Evolutionary conservation across 2,888 invertebrate genomes (phyloP), one percentile per base, ranked within the genome.

Genomic region (Linnaemya tessellans): DNA sequence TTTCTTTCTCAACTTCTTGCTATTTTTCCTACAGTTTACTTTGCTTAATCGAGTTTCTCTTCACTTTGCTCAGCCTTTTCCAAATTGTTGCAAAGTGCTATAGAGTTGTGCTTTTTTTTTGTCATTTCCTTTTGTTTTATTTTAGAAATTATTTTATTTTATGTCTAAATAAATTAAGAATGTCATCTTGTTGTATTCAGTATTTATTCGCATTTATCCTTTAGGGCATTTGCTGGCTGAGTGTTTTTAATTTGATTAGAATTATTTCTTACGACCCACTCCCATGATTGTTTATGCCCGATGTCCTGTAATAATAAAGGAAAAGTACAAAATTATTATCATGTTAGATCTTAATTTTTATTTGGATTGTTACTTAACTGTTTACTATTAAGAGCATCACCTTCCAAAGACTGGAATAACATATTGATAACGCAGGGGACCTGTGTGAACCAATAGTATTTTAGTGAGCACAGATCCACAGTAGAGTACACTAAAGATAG

Each of bases 91-190:
- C 43, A 67, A 5, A 20, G 15, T 58, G 51, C 10, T 7, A n/a
- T 7, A 67, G 60, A 18, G 38, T 25, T 56, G 51, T 18, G n/a
- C 30, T 51, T 70, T 54, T 51, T 38, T 71, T 56, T 74, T 74
- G 20, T 30, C 5, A 3, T 30, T 11, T 13, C 41, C 3, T 41
- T 56, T 65, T 75, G 10, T 30, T 81, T 75, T 84, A 73, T 79
- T 81, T 74, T 78, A 68, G 70, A 58, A 81, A 81, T 81, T 65
- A 84, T 84, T 81, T 81, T 70, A 81, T 81, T 81, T 81, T 70
- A 81, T 81, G 80, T 84, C 78, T 78, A 81, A 81, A 84, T 84
- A 81, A 84, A 81, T 81, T 84, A 81, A 74, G 81, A 84, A 84
- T 81, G 81, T 84, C 81, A 70, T 81, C 79, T 73, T 79, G 56